Evolutionary conservation across 2,797 vertebrate species (phyloP).

Genomic region (Poeciliopsis turneri): DNA sequence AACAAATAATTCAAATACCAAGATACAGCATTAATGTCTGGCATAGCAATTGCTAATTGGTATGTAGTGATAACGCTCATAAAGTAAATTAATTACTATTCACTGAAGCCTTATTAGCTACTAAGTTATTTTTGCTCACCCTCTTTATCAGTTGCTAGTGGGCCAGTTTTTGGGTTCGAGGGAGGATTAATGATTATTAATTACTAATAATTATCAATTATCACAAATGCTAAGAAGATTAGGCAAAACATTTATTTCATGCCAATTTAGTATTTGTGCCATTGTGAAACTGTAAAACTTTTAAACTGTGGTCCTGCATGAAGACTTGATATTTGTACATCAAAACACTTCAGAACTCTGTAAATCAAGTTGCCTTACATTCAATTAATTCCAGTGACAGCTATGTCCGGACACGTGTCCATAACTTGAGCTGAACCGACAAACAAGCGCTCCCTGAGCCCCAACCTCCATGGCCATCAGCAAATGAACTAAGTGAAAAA

Average conservation of each 20-base stretch:
- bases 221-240: not conserved
- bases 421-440: slow-evolving; percentile 36
- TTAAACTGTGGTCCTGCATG: not conserved
- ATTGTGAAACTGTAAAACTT: not conserved
- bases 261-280: not conserved
- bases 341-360: not conserved
- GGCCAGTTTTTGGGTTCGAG: slow-evolving; percentile 80
- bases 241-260: not conserved
- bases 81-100: slow-evolving; percentile 12
- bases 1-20: not conserved
- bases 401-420: not conserved
- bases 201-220: not conserved
- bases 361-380: not conserved
- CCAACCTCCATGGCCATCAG: slow-evolving; percentile 31
- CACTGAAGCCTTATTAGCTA: not conserved
- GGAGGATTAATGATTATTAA: slow-evolving; percentile 49
- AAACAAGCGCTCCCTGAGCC: slow-evolving; percentile 45
- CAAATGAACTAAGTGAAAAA: slow-evolving; percentile 47
- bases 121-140: slow-evolving; percentile 36
- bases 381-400: not conserved
- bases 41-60: not conserved
- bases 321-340: not conserved
- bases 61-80: not conserved
- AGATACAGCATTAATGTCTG: not conserved
- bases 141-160: slow-evolving; percentile 74